Conservation (phyloP, 2,113 vertebrate genomes). For the Parus major region DNA sequence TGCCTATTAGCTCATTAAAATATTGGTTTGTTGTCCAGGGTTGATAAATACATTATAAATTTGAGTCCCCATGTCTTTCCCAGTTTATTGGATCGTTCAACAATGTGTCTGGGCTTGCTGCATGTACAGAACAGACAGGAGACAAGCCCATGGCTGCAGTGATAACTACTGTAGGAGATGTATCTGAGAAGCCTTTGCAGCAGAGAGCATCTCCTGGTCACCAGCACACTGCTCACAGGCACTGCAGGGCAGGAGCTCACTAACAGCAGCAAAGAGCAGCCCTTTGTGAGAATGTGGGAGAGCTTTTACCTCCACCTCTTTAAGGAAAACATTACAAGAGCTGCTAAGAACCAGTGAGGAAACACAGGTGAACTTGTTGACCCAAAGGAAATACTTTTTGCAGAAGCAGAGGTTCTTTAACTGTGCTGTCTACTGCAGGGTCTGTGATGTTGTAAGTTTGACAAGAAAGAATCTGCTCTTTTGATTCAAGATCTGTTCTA, state of each 20-base stretch:
- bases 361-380: neutral
- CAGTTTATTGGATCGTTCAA: neutral
- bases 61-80: neutral
- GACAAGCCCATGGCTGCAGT: neutral
- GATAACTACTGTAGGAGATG: neutral
- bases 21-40: neutral
- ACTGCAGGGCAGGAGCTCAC: neutral
- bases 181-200: neutral
- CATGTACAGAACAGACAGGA: neutral
- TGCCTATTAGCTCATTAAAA: neutral
- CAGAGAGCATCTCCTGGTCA: neutral
- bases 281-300: constrained; percentile 74
- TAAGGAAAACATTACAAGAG: constrained; percentile 69
- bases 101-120: neutral
- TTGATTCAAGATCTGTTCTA: neutral
- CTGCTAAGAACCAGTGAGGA: constrained; percentile 70
- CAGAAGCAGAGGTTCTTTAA: neutral
- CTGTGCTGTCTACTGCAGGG: neutral
- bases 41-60: neutral
- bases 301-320: constrained; percentile 72
- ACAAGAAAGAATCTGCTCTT: neutral
- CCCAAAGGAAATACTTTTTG: neutral
- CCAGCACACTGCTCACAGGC: accelerated
- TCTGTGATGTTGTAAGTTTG: neutral
- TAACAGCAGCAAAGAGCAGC: neutral